These are phyloP conservation scores for Hydrocynus forskahlii DNA, from an alignment of 2,797 vertebrate genomes.

Conservation along the genomic window DNA sequence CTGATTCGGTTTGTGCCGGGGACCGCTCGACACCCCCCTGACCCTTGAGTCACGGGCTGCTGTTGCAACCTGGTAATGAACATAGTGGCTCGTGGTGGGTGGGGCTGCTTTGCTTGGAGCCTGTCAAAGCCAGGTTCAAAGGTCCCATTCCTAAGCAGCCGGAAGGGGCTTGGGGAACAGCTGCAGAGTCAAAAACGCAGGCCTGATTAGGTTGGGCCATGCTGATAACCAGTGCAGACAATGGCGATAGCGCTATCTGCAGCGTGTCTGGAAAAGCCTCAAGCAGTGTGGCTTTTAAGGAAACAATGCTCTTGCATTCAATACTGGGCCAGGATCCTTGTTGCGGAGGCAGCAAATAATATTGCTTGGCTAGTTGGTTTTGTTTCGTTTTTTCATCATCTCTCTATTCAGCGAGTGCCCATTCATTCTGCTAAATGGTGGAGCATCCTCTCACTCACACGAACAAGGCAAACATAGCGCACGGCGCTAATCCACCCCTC, in stretches of 20 bases:
- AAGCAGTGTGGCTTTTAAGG: slow-evolving; percentile 3
- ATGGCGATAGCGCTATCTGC: background rate
- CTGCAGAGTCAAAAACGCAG: slow-evolving; percentile 31
- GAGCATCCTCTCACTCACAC: slow-evolving; percentile 59
- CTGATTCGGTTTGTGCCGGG: slow-evolving; percentile 38
- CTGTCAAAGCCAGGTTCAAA: slow-evolving; percentile 63
- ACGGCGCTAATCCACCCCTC: slow-evolving; percentile 73
- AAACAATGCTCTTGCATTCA: slow-evolving; percentile 13
- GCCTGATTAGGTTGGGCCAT: slow-evolving; percentile 38
- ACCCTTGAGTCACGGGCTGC: slow-evolving; percentile 61
- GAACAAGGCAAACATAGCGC: background rate
- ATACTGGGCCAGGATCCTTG: background rate
- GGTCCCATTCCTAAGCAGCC: slow-evolving; percentile 55
- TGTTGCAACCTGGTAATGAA: slow-evolving; percentile 56
- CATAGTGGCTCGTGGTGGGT: slow-evolving; percentile 60
- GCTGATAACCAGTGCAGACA: background rate
- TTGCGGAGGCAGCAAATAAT: slow-evolving; percentile 3
- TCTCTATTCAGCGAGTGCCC: slow-evolving; percentile 48
- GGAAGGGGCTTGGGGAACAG: slow-evolving; percentile 59
- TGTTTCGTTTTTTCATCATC: slow-evolving; percentile 38
- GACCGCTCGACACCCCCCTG: slow-evolving; percentile 59
- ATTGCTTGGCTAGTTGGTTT: slow-evolving; percentile 50
- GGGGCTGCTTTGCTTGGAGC: slow-evolving; percentile 50
- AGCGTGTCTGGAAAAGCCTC: background rate
- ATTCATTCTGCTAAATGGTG: slow-evolving; percentile 70